These are phyloP conservation scores for Nothobranchius furzeri DNA, from an alignment of 2,113 vertebrate species.

Conservation along the genomic window DNA sequence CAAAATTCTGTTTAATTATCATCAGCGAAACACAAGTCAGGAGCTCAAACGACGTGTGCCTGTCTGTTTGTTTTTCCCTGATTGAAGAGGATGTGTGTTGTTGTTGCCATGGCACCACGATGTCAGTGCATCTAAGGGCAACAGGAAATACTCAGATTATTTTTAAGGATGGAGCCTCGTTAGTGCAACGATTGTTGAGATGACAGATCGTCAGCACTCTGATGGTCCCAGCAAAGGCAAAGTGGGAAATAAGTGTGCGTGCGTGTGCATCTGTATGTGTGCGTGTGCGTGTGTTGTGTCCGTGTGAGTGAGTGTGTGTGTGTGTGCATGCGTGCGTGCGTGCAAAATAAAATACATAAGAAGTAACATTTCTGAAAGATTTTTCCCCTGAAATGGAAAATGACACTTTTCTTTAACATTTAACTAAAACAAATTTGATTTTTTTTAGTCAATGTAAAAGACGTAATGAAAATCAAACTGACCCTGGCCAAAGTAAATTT, in stretches of 20 bases:
- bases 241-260: slow-evolving; percentile 4
- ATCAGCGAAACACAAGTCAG: not conserved
- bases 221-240: slow-evolving; percentile 20
- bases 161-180: slow-evolving; percentile 27
- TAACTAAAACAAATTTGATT: too few species aligned
- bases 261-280: not conserved
- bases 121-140: slow-evolving; percentile 13
- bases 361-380: too few species aligned
- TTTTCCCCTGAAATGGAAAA: too few species aligned
- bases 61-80: not conserved
- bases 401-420: too few species aligned
- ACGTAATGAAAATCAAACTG: too few species aligned
- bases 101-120: slow-evolving; percentile 25
- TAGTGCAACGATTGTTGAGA: slow-evolving; percentile 24
- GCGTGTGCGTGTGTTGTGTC: too few species aligned
- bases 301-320: too few species aligned
- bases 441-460: too few species aligned
- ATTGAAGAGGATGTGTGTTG: not conserved
- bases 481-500: too few species aligned
- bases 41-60: not conserved
- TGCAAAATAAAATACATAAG: too few species aligned
- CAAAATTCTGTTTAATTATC: slow-evolving; percentile 5
- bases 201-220: slow-evolving; percentile 33
- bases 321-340: too few species aligned
- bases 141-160: slow-evolving; percentile 35